Evolutionary conservation across 2,888 invertebrate genomes (phyloP), one percentile per base, ranked within the genome.

Genomic region (Argyra leucocephala): DNA sequence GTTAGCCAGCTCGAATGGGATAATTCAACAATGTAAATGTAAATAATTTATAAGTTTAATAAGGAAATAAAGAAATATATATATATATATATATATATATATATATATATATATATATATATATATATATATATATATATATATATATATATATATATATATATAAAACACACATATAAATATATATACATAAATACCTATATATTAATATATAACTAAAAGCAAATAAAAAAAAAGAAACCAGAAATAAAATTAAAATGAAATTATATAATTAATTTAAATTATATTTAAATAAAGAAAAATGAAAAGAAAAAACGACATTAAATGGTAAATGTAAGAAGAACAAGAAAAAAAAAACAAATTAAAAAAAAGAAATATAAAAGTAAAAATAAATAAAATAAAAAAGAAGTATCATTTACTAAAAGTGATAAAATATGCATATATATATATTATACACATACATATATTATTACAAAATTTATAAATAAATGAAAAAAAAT

Each of bases 1-100:
- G 87, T 88, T 76, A 88, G 86, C 79, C 88, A 88, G 80, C 81
- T 88, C 70, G 88, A 88, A 81, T 88, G 88, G 88, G 88, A 88
- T 81, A 88, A 88, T 82, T 87, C 87, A 80, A 88, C 88, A 73
- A 88, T 88, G 87, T 88, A 87, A 85, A 71, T 48, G 48, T 48
- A 48, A 48, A 48, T 48, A 48, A 48, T 48, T 48, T 48, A 12
- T 48, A 48, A 48, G 48, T 48, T 48, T 48, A 48, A 18, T 48
- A 48, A 21, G 61, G 26, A 61, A 23, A 26, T 60, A 4, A 12
- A 36, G 22, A 62, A 63, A 10, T 37, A 37, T 37, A 37, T 58
- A 65, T 58, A 65, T 64, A 59, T 26, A 63, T 59, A 65, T 63
- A 63, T 63, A 63, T 63, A 63, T 62, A 59, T 26, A 57, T 62